A percentile compares a stretch with the other conserved stretches of the same genome.
These are phyloP conservation scores for Microtus californicus DNA, from an alignment of 2,797 vertebrate species.

Conservation along the genomic window DNA sequence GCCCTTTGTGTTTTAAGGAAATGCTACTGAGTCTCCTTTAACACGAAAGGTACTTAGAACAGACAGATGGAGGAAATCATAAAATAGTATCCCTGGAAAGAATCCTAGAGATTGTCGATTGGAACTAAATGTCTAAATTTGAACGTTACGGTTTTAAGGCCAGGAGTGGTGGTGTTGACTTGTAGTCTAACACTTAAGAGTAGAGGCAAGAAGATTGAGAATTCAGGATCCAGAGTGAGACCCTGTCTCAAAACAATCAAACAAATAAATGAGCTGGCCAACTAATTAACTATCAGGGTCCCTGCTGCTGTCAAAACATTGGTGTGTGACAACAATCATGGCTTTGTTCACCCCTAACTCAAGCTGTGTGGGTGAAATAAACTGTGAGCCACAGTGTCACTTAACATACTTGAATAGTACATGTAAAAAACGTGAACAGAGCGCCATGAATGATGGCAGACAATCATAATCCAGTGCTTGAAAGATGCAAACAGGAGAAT, in stretches of 20 bases:
- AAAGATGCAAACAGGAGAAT: not conserved
- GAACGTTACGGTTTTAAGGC: not conserved
- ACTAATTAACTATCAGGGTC: not conserved
- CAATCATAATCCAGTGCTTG: not conserved
- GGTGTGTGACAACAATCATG: not conserved
- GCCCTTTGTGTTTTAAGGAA: not conserved
- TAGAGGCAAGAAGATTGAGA: not conserved
- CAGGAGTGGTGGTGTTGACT: not conserved
- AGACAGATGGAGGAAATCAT: not conserved
- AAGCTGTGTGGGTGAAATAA: not conserved
- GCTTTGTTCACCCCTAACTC: not conserved
- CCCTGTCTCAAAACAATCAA: not conserved
- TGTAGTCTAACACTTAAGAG: not conserved
- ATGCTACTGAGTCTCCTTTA: not conserved
- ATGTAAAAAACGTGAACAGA: not conserved
- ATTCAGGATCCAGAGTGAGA: not conserved
- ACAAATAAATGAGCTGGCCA: not conserved
- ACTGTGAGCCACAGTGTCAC: not conserved
- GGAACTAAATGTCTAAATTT: slow-evolving; percentile 9
- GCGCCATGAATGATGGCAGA: not conserved
- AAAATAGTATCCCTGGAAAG: not conserved
- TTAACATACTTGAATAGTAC: not conserved
- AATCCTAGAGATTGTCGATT: not conserved
- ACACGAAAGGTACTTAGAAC: not conserved
- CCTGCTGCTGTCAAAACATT: not conserved